These are phyloP conservation scores for Porites lobata DNA, from an alignment of 92 coral and sea anemone genomes.

Conservation along the genomic window DNA sequence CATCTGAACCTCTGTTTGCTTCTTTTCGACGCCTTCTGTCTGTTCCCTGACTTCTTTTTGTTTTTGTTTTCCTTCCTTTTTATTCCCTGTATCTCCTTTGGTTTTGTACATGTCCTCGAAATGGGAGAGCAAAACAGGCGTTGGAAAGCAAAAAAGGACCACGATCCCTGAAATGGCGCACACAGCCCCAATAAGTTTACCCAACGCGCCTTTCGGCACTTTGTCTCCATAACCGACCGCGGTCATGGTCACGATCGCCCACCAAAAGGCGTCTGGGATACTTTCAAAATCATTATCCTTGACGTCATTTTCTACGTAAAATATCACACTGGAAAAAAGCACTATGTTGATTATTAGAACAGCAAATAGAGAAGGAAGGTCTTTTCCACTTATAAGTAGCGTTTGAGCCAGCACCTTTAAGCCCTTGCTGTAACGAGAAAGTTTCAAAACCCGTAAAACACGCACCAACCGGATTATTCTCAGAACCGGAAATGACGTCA, in stretches of 20 bases:
- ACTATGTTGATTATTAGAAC: constrained; percentile 84
- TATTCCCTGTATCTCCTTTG: constrained; percentile 31
- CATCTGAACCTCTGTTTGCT: constrained; percentile 23
- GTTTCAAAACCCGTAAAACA: constrained; percentile 83
- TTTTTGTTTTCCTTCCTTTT: constrained; percentile 17
- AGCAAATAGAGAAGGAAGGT: constrained; percentile 85
- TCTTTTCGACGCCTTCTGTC: neutral
- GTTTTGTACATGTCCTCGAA: constrained; percentile 89
- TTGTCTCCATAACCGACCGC: constrained; percentile 98
- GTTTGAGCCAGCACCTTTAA: constrained; percentile 86
- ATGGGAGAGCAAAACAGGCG: constrained; percentile 92
- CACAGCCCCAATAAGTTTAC: constrained; percentile 82
- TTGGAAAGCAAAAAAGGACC: constrained; percentile 90
- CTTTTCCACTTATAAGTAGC: constrained; percentile 82
- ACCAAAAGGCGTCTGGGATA: constrained; percentile 98
- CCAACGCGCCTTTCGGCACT: constrained; percentile 92
- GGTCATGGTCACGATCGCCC: constrained; percentile 95
- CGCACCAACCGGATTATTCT: constrained; percentile 82
- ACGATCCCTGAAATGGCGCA: constrained; percentile 94
- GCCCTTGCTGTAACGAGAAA: constrained; percentile 93
- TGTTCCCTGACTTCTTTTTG: neutral
- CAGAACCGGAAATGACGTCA: constrained; percentile 79
- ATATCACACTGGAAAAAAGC: constrained; percentile 89
- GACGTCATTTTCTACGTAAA: constrained; percentile 78
- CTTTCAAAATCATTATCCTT: constrained; percentile 84